Conservation (phyloP, 2,888 invertebrate species). For the Apodemia duryi region DNA sequence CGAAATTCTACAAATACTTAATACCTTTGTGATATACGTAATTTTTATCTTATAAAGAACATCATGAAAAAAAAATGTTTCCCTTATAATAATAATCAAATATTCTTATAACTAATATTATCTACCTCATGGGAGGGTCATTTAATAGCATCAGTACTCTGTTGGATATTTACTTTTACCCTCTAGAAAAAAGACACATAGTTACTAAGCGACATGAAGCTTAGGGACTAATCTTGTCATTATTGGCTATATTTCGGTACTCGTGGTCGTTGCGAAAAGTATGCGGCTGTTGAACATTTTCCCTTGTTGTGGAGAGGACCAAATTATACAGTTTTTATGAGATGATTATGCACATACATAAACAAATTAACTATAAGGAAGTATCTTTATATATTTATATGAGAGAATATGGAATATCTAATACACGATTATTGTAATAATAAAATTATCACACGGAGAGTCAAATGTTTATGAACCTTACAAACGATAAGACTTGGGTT, state of each 20-base stretch:
- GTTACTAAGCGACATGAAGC: constrained; percentile 13
- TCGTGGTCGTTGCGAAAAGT: constrained; percentile 5
- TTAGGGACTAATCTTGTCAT: constrained; percentile 19
- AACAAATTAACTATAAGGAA: constrained; percentile 8
- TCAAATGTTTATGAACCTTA: no score
- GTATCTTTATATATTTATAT: neutral
- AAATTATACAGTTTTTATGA: constrained; percentile 10
- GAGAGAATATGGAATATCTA: neutral
- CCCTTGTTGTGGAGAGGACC: neutral
- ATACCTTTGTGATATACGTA: no score
- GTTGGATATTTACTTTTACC: constrained; percentile 2
- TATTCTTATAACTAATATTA: neutral
- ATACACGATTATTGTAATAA: no score
- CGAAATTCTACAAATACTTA: no score
- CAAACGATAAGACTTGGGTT: no score
- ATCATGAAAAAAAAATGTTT: neutral
- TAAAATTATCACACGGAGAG: no score
- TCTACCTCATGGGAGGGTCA: neutral
- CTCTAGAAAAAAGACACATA: constrained; percentile 1
- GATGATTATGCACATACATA: constrained; percentile 7
- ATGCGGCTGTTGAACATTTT: constrained; percentile 4
- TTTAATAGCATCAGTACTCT: neutral
- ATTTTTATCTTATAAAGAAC: no score
- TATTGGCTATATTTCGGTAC: constrained; percentile 16
- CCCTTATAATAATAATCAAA: neutral